Evolutionary conservation across 2,888 invertebrate species (phyloP).

Genomic region (Torymus tubicola): DNA sequence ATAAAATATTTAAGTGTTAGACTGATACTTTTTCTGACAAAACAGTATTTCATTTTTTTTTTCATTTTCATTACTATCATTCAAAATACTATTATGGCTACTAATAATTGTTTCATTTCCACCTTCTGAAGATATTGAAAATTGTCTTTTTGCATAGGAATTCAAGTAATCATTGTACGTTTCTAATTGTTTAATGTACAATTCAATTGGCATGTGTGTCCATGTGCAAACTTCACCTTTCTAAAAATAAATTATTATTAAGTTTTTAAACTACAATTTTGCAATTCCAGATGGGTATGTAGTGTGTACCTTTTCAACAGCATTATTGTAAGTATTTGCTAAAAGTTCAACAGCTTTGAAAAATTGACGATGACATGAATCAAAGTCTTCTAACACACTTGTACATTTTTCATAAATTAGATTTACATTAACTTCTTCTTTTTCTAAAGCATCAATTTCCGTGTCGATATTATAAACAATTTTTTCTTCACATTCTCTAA

Average conservation of each 20-base stretch:
- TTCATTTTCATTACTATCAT: conserved; percentile 64
- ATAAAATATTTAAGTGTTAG: too few species aligned
- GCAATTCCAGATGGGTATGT: background rate
- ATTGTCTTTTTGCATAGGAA: conserved; percentile 67
- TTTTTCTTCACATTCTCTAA: conserved; percentile 61
- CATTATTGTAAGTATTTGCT: conserved; percentile 66
- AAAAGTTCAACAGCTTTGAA: conserved; percentile 65
- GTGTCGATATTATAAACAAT: conserved; percentile 64
- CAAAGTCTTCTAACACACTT: conserved; percentile 62
- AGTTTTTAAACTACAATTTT: conserved; percentile 17
- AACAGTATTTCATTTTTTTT: conserved; percentile 62
- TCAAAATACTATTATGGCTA: conserved; percentile 39
- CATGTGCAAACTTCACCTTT: conserved; percentile 68
- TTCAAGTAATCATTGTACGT: conserved; percentile 68
- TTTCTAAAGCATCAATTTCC: conserved; percentile 59
- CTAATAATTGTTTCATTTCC: background rate
- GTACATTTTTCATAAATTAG: conserved; percentile 62
- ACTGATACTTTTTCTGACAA: conserved; percentile 63
- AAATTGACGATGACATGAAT: conserved; percentile 62
- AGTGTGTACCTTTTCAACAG: conserved; percentile 66
- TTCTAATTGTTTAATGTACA: conserved; percentile 70
- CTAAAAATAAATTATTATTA: conserved; percentile 58
- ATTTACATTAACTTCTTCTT: conserved; percentile 63
- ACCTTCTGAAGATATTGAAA: conserved; percentile 58
- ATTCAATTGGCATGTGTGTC: conserved; percentile 71